A percentile compares a stretch with the other conserved stretches of the same genome.
Evolutionary conservation across 2,113 vertebrate species (phyloP).

Genomic region (Sylvia atricapilla): DNA sequence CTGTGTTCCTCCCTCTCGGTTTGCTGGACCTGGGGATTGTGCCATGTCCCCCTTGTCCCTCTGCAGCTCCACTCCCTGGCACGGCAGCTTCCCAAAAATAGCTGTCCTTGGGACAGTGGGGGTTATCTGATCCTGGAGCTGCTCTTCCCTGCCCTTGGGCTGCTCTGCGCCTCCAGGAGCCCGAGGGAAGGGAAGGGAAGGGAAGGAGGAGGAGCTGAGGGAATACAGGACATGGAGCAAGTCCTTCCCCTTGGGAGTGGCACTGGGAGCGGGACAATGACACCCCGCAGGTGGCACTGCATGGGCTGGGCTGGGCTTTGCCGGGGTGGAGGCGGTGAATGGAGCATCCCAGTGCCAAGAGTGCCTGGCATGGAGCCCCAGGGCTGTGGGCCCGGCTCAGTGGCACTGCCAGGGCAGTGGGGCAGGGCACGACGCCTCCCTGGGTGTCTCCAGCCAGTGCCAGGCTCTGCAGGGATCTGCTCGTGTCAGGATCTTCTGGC

Average conservation of each 20-base stretch:
- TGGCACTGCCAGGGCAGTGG: neutral
- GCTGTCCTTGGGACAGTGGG: neutral
- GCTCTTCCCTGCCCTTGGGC: constrained; percentile 35
- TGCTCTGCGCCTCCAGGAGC: neutral
- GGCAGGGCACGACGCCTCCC: neutral
- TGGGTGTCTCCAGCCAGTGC: neutral
- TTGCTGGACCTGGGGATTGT: neutral
- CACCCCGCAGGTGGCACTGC: neutral
- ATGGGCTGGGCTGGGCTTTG: fast-evolving
- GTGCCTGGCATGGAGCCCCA: fast-evolving
- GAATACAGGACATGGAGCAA: fast-evolving
- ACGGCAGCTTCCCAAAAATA: neutral
- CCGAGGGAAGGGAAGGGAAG: neutral
- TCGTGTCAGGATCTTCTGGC: neutral
- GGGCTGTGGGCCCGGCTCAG: neutral
- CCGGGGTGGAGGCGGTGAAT: too few species aligned
- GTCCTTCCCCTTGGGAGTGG: neutral
- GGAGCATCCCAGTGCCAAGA: neutral
- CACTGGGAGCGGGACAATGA: fast-evolving
- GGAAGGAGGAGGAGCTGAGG: neutral
- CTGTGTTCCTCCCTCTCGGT: neutral
- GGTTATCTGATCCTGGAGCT: neutral
- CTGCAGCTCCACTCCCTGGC: neutral
- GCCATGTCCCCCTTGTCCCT: neutral
- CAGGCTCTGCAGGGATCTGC: neutral